Base-by-base conservation (phyloP, 2,888 invertebrate genomes). In the Sinohyriopsis cumingii region DNA sequence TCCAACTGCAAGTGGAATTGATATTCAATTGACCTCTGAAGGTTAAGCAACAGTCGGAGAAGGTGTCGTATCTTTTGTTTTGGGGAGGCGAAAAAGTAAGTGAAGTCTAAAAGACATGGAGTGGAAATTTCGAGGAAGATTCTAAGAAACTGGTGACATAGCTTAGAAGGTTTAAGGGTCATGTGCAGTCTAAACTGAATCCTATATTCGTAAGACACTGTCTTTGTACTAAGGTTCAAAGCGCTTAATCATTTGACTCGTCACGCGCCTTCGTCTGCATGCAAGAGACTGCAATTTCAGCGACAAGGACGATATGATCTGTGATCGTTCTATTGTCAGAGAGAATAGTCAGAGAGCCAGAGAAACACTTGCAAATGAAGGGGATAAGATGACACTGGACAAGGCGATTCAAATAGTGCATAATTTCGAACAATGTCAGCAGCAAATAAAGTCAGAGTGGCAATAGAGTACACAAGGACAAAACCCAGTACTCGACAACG, bases 21-120 rank as follows among this genome's bases (percentile, higher is more conserved):
- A 66, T 74, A 19, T 74, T 68, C 59, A 55, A 33, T n/a, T 68
- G 74, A 55, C 74, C 71, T n/a, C 28, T 74, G 56, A 68, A 66
- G 22, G 68, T n/a, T 22, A 70, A 68, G n/a, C 28, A 56, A 12
- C 67, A 71, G 28, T 61, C 65, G 19, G 53, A 55, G 9, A 59
- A 68, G 28, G 55, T 62, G 9, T 63, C 65, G 33, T 71, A 68
- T 54, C 54, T 74, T 24, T 53, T 71, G 5, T 28, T 69, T 1
- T 74, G 66, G 74, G 66, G 66, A 19, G 68, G 74, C 33, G 68
- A 69, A 15, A 70, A 65, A 15, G 68, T 61, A 1, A 53, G 59
- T 0, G 55, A 71, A n/a, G 28, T 67, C 7, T n/a, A 59, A 12
- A 69, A 59, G 24, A 61, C 66, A 6, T 60, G 61, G 61, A 67